These are phyloP conservation scores for Sinodicranocentrus sp. DNA, from an alignment of 2,888 invertebrate species.

Conservation along the genomic window DNA sequence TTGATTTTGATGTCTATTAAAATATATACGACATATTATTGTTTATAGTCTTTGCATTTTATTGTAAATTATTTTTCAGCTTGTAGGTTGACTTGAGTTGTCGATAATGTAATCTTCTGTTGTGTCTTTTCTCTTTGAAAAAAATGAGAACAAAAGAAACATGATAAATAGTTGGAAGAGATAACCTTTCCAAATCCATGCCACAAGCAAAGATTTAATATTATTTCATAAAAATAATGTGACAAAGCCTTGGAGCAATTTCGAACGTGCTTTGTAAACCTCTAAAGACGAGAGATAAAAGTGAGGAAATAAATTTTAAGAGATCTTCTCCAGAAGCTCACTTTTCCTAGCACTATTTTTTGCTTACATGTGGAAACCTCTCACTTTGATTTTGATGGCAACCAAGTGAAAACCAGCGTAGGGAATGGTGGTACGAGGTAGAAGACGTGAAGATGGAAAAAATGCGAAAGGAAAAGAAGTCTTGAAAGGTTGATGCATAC, in stretches of 20 bases:
- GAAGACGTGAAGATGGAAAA: neutral
- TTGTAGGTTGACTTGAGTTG: too few relatives aligned
- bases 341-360: too few relatives aligned
- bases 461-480: neutral
- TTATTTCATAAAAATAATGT: slow-evolving; percentile 24
- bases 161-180: too few relatives aligned
- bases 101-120: too few relatives aligned
- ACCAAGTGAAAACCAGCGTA: slow-evolving; percentile 18
- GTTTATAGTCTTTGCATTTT: too few relatives aligned
- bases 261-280: slow-evolving; percentile 3
- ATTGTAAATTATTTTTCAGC: too few relatives aligned
- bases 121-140: too few relatives aligned
- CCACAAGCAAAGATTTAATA: neutral
- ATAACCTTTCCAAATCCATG: too few relatives aligned
- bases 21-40: too few relatives aligned
- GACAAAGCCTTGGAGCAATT: slow-evolving; percentile 22
- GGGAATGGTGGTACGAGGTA: neutral
- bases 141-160: too few relatives aligned
- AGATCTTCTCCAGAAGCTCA: neutral
- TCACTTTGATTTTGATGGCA: slow-evolving; percentile 2
- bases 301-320: slow-evolving; percentile 25
- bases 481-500: neutral
- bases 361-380: neutral
- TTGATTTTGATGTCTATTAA: too few relatives aligned
- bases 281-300: neutral